Evolutionary conservation across 1,140 invertebrate genomes (phyloP), one percentile per base, ranked within the genome.

Genomic region (Zeugodacus cucurbitae): DNA sequence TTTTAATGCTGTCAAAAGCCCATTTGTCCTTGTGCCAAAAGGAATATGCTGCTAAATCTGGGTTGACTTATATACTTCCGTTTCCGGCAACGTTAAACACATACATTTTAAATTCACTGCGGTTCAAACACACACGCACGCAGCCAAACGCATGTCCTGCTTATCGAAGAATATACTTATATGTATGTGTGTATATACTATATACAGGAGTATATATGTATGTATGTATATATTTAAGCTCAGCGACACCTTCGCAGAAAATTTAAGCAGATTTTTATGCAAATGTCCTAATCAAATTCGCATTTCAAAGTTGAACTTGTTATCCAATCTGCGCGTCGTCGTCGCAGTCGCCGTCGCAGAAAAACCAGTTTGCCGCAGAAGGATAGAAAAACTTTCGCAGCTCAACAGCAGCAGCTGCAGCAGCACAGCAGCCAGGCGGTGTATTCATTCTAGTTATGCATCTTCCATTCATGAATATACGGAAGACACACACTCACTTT

Each of bases 201-300:
- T n/a, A 59, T 1, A 59, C 8, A 59, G 0, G 14, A 4, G 22
- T 26, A 62, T 62, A 26, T 17, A 62, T 62, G 58, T 59, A 20
- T 1, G 1, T 62, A 59, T 59, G 4, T 7, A 62, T 62, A 2
- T 62, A 7, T 26, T 62, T 48, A 44, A 22, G 41, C 22, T 48
- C 70, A 82, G 41, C 74, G 41, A 54, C 74, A 64, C 34, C 57
- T 48, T 48, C n/a, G 26, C n/a, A 57, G 48, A 34, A n/a, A 86
- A 86, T 59, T 57, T 59, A 59, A 86, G 85, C 85, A 86, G 87
- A 88, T 67, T 67, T 67, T 67, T 88, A 88, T 88, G 88, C 88
- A 86, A 88, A 88, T 88, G 59, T 70, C 88, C 88, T 86, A 88
- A 88, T 88, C 88, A 88, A 88, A 88, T 88, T 88, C 88, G 34